These are phyloP conservation scores for Pherbina coryleti DNA, from an alignment of 2,888 invertebrate genomes.

Conservation along the genomic window DNA sequence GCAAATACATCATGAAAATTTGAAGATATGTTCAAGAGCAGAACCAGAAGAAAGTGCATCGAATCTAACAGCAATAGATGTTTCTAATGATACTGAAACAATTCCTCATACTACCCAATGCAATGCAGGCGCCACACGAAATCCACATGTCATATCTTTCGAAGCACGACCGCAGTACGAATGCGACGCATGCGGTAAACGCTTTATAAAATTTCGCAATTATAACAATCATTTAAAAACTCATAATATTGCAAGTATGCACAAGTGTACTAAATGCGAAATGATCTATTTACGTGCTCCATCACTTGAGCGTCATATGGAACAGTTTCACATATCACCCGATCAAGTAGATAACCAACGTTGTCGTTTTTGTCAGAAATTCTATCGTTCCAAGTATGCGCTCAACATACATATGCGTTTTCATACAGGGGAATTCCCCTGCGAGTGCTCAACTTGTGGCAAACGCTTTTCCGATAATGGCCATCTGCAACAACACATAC, in stretches of 20 bases:
- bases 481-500: slow-evolving; percentile 1
- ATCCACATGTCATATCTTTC: not conserved
- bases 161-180: slow-evolving; percentile 5
- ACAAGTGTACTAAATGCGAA: not conserved
- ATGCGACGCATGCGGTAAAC: not conserved
- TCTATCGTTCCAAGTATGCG: not conserved
- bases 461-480: slow-evolving; percentile 8
- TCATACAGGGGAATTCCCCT: slow-evolving; percentile 5
- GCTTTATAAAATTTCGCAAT: not conserved
- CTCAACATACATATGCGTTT: slow-evolving; percentile 13
- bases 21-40: not conserved
- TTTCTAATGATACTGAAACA: too few relatives aligned
- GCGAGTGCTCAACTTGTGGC: not conserved
- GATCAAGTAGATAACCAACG: not conserved
- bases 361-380: slow-evolving; percentile 14
- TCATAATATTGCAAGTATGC: not conserved
- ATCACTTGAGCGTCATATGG: slow-evolving; percentile 5
- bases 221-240: not conserved
- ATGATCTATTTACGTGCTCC: not conserved
- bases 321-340: not conserved
- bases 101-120: not conserved
- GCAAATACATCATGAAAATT: not conserved
- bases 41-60: not conserved
- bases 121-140: not conserved
- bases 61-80: not conserved